Conservation (phyloP, 2,797 vertebrate genomes). For the Schizothorax lantsangensis region DNA sequence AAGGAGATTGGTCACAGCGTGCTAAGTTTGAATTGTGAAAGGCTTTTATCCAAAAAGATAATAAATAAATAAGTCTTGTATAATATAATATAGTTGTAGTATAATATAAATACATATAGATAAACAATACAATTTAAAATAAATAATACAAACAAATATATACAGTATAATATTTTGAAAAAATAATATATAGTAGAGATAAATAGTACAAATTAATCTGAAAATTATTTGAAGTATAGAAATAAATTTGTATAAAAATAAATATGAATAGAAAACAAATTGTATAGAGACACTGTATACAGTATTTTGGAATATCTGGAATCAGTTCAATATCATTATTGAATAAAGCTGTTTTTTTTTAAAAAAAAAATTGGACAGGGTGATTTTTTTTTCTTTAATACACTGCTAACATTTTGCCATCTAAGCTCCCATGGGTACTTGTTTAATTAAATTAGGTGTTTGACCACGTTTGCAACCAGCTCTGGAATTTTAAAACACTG, state of each 20-base stretch:
- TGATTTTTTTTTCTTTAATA: neutral
- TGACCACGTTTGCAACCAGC: constrained; percentile 17
- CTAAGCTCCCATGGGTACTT: neutral
- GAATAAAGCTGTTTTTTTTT: neutral
- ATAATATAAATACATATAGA: neutral
- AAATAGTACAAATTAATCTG: neutral
- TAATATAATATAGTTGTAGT: neutral
- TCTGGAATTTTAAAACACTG: neutral
- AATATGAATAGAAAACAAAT: neutral
- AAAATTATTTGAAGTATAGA: neutral
- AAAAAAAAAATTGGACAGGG: neutral
- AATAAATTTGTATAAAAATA: neutral
- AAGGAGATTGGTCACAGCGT: neutral
- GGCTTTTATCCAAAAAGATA: neutral
- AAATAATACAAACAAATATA: neutral
- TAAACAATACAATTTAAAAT: neutral
- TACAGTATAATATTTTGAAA: neutral
- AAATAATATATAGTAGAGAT: neutral
- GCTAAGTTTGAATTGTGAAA: neutral
- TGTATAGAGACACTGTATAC: neutral
- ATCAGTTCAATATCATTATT: constrained; percentile 4
- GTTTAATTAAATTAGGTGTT: constrained; percentile 12
- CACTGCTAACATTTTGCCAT: constrained; percentile 3
- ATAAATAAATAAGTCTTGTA: neutral
- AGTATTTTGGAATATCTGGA: neutral